Evolutionary conservation across 2,113 vertebrate genomes (phyloP).

Genomic region (Carlito syrichta): DNA sequence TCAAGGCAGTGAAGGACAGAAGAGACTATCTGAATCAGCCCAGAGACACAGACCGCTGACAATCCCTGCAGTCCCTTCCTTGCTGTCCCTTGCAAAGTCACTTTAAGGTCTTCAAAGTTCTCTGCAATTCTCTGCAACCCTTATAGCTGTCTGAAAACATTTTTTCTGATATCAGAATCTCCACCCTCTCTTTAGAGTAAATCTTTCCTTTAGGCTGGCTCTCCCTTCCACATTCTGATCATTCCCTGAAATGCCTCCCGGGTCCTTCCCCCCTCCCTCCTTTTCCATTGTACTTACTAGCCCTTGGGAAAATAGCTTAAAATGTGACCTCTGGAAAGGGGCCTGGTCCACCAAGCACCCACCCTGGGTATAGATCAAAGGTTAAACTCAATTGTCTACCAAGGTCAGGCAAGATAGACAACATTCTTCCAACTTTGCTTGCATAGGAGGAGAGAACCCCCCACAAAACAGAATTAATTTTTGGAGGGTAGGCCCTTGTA

Average conservation of each 20-base stretch:
- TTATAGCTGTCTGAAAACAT: not conserved
- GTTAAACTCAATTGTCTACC: not conserved
- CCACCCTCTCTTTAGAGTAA: not conserved
- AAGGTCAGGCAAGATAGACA: not conserved
- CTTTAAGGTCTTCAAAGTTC: not conserved
- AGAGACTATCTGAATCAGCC: not conserved
- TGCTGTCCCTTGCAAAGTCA: not conserved
- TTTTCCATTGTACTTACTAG: not conserved
- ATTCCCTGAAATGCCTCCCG: not conserved
- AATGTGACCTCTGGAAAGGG: not conserved
- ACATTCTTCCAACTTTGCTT: not conserved
- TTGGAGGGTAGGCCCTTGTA: too few species aligned
- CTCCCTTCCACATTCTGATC: not conserved
- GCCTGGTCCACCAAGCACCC: not conserved
- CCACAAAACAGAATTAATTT: too few species aligned
- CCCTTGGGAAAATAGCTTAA: not conserved
- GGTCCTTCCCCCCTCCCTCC: not conserved
- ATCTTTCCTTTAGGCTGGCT: not conserved
- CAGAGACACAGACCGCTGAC: not conserved
- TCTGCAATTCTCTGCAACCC: not conserved
- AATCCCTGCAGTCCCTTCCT: not conserved
- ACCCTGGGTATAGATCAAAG: not conserved
- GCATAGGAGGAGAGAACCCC: too few species aligned
- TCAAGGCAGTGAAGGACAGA: not conserved
- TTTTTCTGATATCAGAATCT: not conserved